These are phyloP conservation scores for Saccopteryx bilineata DNA, from an alignment of 2,113 vertebrate species.

Conservation along the genomic window DNA sequence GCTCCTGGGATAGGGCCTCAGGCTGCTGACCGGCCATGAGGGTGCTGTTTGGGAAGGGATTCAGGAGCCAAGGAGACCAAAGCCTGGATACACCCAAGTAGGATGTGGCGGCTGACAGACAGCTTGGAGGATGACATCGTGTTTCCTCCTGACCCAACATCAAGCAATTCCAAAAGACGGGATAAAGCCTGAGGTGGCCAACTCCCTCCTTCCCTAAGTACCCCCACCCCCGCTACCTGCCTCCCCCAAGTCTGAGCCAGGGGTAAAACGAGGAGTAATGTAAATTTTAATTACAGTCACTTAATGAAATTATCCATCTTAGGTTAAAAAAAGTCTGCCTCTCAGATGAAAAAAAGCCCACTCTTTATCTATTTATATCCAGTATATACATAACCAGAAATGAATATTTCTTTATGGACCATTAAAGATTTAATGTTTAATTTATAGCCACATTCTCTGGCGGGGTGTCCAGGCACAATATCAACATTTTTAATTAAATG, in stretches of 20 bases:
- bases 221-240: neutral
- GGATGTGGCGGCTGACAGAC: neutral
- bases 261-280: conserved; percentile 80
- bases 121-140: rapidly evolving
- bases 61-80: rapidly evolving
- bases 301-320: conserved; percentile 87
- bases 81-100: neutral
- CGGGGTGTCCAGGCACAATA: conserved; percentile 87
- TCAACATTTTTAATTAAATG: conserved; percentile 91
- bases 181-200: rapidly evolving
- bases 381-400: conserved; percentile 85
- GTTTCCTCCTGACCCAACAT: neutral
- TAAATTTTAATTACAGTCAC: conserved; percentile 89
- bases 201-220: rapidly evolving
- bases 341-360: conserved; percentile 39
- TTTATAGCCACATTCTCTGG: conserved; percentile 88
- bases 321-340: conserved; percentile 82
- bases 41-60: neutral
- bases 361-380: conserved; percentile 85
- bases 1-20: neutral
- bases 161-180: rapidly evolving
- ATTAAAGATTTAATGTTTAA: conserved; percentile 91
- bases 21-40: neutral
- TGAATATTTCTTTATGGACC: conserved; percentile 89
- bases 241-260: neutral